Percentiles rank a stretch among this genome's conserved stretches.
phyloP scores from a whole-genome alignment of 35 echinoderm and acorn worm genomes.

The Apostichopus parvimensis region DNA sequence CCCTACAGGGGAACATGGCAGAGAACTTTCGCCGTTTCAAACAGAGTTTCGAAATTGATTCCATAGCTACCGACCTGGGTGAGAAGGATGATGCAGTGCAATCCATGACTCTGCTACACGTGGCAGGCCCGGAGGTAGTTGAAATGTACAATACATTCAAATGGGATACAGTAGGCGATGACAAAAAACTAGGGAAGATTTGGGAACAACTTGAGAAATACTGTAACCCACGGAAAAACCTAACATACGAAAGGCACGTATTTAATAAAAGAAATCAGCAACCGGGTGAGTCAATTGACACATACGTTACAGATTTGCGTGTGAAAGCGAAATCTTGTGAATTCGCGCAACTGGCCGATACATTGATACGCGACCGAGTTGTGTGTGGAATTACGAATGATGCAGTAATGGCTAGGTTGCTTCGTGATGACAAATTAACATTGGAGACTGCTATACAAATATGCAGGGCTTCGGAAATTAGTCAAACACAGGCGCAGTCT shows the following conservation, averaged over 20 bases:
- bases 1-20: neutral
- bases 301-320: constrained; percentile 33
- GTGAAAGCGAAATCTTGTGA: constrained; percentile 43
- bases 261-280: constrained; percentile 38
- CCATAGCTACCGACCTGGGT: neutral
- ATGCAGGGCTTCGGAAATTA: constrained; percentile 22
- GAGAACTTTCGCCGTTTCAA: neutral
- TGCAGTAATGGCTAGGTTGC: neutral
- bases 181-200: neutral
- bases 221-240: constrained; percentile 19
- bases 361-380: constrained; percentile 22
- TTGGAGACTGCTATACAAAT: constrained; percentile 5
- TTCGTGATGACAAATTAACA: constrained; percentile 6
- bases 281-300: neutral
- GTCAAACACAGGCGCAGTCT: neutral
- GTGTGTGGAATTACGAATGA: constrained; percentile 37
- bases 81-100: neutral
- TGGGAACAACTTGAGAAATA: constrained; percentile 3
- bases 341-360: constrained; percentile 18
- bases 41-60: neutral
- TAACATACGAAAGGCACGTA: constrained; percentile 24
- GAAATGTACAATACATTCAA: neutral
- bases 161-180: neutral
- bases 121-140: neutral
- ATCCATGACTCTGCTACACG: neutral